Evolutionary conservation across 2,797 vertebrate genomes (phyloP).

Genomic region (Megaceryle alcyon): DNA sequence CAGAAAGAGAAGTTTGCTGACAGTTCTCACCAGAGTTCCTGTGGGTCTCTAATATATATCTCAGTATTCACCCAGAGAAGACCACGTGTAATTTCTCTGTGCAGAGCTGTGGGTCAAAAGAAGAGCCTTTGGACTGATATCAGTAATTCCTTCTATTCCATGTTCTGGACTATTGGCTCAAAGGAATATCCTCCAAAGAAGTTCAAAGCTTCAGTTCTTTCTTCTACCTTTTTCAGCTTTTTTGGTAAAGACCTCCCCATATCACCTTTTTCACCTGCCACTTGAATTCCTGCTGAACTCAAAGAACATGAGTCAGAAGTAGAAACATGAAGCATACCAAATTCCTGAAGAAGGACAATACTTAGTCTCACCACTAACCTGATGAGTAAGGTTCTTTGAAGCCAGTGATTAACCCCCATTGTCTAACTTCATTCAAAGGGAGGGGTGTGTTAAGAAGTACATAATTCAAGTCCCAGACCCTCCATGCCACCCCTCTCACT

Average conservation of each 20-base stretch:
- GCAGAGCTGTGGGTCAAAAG: not conserved
- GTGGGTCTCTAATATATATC: not conserved
- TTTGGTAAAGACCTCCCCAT: not conserved
- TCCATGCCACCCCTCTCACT: not conserved
- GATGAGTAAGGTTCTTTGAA: not conserved
- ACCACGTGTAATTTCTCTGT: accelerated
- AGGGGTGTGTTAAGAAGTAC: not conserved
- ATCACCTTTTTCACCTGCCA: not conserved
- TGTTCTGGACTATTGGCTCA: not conserved
- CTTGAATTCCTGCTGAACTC: not conserved
- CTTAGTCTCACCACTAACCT: not conserved
- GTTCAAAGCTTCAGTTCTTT: not conserved
- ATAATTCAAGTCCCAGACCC: not conserved
- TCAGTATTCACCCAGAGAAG: not conserved
- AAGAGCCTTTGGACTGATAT: not conserved
- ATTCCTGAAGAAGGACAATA: not conserved
- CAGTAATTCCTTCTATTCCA: not conserved
- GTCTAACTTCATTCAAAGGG: not conserved
- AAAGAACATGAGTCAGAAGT: not conserved
- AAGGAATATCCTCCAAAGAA: not conserved
- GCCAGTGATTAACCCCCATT: not conserved
- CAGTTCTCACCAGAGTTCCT: not conserved
- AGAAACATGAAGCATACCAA: not conserved
- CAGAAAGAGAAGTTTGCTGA: not conserved
- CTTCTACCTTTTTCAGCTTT: not conserved